These are phyloP conservation scores for Lepidotrigona ventralis DNA, from an alignment of 1,140 invertebrate species.

Conservation along the genomic window DNA sequence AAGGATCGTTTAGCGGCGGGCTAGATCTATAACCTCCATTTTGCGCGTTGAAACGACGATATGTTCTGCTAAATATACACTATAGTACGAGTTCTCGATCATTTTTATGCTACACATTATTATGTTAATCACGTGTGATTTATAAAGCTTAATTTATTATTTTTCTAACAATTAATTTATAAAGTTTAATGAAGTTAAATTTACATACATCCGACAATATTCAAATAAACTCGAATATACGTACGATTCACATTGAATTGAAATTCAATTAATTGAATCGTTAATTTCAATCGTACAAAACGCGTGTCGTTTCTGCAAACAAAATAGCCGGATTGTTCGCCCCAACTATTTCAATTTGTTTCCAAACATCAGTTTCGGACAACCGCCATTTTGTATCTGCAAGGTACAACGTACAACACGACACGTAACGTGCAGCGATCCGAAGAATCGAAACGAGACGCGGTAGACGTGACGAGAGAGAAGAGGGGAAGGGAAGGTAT, in stretches of 20 bases:
- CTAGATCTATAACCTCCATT: no score
- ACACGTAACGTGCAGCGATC: background rate
- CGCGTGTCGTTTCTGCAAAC: background rate
- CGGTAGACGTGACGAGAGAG: background rate
- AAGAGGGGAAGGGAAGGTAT: accelerated
- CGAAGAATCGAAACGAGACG: background rate
- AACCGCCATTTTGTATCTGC: background rate
- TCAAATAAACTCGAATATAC: background rate
- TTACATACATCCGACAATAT: background rate
- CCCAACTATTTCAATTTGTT: background rate
- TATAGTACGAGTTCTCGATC: no score
- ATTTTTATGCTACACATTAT: no score
- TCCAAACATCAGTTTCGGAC: background rate
- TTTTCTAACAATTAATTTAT: background rate
- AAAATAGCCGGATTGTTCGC: background rate
- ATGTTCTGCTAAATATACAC: no score
- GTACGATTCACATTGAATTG: background rate
- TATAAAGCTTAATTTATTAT: no score
- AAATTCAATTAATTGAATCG: no score
- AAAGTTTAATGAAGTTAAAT: background rate
- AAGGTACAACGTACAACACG: background rate
- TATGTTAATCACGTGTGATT: no score
- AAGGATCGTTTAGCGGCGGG: no score
- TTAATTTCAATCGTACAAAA: background rate
- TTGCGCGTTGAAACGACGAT: no score